These are phyloP conservation scores for Pachyrhynchus sulphureomaculatus DNA, from an alignment of 1,140 invertebrate genomes.

Conservation along the genomic window DNA sequence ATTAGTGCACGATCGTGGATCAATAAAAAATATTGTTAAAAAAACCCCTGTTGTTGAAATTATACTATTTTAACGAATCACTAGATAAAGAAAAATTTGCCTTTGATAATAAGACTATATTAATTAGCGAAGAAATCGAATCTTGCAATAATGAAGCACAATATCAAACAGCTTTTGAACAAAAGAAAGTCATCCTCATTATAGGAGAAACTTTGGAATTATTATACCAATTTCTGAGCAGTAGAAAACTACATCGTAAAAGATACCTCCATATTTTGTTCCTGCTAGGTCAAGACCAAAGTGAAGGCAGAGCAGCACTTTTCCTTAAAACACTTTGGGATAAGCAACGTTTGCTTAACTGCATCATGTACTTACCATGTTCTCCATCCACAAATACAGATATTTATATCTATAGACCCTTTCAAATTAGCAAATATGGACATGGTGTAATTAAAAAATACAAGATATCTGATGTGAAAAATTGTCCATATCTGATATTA, in stretches of 20 bases:
- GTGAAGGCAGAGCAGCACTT: background rate
- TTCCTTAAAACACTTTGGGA: constrained; percentile 4
- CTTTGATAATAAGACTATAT: no score
- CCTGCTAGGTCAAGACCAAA: background rate
- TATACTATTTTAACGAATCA: no score
- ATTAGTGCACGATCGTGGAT: no score
- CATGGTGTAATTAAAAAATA: background rate
- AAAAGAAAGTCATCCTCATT: no score
- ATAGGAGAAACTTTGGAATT: no score
- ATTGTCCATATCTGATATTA: background rate
- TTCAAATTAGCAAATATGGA: background rate
- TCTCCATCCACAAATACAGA: background rate
- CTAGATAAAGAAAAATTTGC: no score
- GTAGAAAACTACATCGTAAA: no score
- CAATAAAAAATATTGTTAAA: no score
- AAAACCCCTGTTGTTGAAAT: no score
- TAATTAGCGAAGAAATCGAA: no score
- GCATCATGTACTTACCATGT: constrained; percentile 3
- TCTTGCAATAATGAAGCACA: no score
- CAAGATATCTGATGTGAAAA: background rate
- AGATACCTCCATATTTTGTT: background rate
- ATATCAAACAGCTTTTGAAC: no score
- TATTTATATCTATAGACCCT: constrained; percentile 18
- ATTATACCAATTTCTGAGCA: background rate
- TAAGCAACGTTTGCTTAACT: constrained; percentile 3